Conservation (phyloP, 2,113 vertebrate species). For the Petromus typicus region DNA sequence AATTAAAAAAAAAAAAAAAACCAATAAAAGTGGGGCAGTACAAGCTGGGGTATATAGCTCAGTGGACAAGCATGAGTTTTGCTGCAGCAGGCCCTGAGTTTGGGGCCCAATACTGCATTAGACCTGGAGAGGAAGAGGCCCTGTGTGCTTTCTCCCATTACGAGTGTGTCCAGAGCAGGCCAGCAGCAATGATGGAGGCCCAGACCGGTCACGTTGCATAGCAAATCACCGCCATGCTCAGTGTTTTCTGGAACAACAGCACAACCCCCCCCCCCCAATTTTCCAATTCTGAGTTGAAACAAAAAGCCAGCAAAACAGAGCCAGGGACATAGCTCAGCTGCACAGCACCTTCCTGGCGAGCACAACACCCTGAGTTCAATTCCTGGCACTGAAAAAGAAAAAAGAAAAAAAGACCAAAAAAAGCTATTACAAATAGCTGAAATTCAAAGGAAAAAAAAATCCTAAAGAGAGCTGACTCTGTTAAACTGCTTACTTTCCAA, state of each 20-base stretch:
- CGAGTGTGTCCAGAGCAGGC: neutral
- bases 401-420: neutral
- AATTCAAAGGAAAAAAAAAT: neutral
- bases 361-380: neutral
- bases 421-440: slow-evolving; percentile 14
- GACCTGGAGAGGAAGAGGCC: neutral
- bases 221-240: neutral
- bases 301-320: slow-evolving; percentile 22
- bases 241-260: slow-evolving; percentile 10
- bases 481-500: slow-evolving; percentile 27
- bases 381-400: neutral
- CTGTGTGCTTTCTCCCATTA: neutral
- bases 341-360: neutral
- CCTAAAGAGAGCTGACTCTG: slow-evolving; percentile 17
- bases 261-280: neutral
- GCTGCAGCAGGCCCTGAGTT: neutral
- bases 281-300: slow-evolving; percentile 14
- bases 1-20: neutral
- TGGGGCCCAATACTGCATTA: neutral
- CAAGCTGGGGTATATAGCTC: neutral
- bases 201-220: neutral
- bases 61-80: neutral
- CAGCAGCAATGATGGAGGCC: neutral
- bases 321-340: neutral
- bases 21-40: neutral